Evolutionary conservation across 2,113 vertebrate species (phyloP).

Genomic region (Nettapus auritus): DNA sequence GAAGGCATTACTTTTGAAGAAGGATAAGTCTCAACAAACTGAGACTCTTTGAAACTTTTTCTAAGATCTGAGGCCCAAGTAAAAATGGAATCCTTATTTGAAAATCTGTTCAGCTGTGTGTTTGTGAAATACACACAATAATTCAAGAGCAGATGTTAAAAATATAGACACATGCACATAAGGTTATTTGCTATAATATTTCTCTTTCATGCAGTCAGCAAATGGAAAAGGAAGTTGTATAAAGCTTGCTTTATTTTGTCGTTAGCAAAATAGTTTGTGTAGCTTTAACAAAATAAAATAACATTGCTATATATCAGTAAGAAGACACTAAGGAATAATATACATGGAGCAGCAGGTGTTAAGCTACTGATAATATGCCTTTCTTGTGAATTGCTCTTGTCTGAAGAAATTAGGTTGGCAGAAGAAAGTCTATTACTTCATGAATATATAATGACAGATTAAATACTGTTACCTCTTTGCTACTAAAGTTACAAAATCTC

Average conservation of each 20-base stretch:
- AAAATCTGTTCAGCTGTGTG: neutral
- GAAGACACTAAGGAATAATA: slow-evolving; percentile 10
- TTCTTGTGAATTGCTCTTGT: neutral
- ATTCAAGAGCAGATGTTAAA: neutral
- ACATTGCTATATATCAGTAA: neutral
- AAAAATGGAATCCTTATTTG: neutral
- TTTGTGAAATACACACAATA: neutral
- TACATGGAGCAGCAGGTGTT: neutral
- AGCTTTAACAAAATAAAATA: neutral
- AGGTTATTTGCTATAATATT: neutral
- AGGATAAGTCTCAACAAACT: neutral
- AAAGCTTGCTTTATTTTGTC: slow-evolving; percentile 20
- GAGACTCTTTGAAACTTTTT: neutral
- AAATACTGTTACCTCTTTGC: neutral
- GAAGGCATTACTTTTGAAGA: neutral
- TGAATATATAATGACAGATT: slow-evolving; percentile 20
- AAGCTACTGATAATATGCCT: neutral
- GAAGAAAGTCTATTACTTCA: slow-evolving; percentile 6
- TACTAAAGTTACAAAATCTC: neutral
- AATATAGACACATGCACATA: neutral
- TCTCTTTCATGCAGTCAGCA: neutral
- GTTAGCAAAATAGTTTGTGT: neutral
- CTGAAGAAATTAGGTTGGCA: slow-evolving; percentile 37
- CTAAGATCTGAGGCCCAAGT: neutral
- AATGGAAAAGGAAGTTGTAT: neutral